phyloP scores from a whole-genome alignment of 2,888 invertebrate genomes.

The Lymantria dispar region DNA sequence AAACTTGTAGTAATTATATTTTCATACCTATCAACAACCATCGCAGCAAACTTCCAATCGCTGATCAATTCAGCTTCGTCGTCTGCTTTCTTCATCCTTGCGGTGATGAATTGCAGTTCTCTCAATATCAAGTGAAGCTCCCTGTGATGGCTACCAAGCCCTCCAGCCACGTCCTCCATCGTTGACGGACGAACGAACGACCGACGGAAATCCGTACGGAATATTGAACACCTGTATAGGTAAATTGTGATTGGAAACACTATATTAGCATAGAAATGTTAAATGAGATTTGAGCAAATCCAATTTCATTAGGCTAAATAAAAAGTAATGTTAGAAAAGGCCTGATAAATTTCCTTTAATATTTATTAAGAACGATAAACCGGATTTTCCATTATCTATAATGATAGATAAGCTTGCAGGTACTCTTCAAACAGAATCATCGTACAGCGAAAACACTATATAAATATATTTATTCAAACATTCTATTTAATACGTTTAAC shows the following conservation, averaged over 20 bases:
- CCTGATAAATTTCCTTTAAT: background rate
- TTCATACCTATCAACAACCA: slow-evolving; percentile 96
- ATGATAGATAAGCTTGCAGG: too few species aligned
- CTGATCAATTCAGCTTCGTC: slow-evolving; percentile 96
- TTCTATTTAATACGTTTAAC: too few species aligned
- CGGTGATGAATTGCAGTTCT: slow-evolving; percentile 97
- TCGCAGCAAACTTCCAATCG: slow-evolving; percentile 99
- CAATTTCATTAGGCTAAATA: background rate
- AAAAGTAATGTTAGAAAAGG: background rate
- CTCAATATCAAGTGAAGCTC: slow-evolving; percentile 95
- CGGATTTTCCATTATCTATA: too few species aligned
- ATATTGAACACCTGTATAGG: slow-evolving; percentile 71
- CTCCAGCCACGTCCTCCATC: slow-evolving; percentile 86
- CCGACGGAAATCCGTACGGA: slow-evolving; percentile 77
- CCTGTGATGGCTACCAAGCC: slow-evolving; percentile 87
- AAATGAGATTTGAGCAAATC: slow-evolving; percentile 5
- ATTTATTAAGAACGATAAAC: background rate
- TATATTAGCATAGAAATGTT: slow-evolving; percentile 17
- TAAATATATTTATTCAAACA: too few species aligned
- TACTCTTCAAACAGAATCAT: too few species aligned
- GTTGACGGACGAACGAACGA: slow-evolving; percentile 90
- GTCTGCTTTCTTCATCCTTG: slow-evolving; percentile 96
- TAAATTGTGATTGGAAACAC: slow-evolving; percentile 23
- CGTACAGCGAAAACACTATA: too few species aligned
- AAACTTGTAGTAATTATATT: background rate